Conservation (phyloP, 2,888 invertebrate species). For the Labia minor region DNA sequence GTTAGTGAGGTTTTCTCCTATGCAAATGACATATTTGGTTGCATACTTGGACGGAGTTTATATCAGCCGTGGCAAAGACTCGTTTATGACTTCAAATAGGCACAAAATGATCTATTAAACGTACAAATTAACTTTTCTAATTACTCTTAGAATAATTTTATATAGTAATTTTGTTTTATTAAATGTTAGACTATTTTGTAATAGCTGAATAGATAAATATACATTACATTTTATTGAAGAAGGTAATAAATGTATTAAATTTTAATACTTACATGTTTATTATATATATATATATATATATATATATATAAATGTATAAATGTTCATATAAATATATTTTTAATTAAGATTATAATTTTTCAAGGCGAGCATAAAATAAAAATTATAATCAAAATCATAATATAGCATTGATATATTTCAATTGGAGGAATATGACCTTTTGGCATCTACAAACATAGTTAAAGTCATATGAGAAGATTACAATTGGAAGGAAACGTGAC, state of each 20-base stretch:
- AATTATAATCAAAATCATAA: no score
- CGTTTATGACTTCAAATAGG: background rate
- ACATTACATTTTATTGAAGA: background rate
- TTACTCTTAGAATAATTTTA: conserved; percentile 13
- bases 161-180: background rate
- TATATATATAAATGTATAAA: no score
- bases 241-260: background rate
- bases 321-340: no score
- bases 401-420: no score
- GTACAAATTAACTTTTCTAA: conserved; percentile 5
- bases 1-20: conserved; percentile 1
- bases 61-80: background rate
- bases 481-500: no score
- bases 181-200: background rate
- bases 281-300: background rate
- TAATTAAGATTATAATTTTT: no score
- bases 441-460: no score
- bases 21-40: conserved; percentile 2
- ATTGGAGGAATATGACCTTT: no score
- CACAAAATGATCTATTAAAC: background rate
- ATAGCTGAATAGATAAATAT: background rate
- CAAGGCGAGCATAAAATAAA: no score
- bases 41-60: background rate
- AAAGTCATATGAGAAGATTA: no score
- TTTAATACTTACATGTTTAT: background rate